phyloP scores from a whole-genome alignment of 1,140 invertebrate genomes.

The Alviniconcha marisindica region DNA sequence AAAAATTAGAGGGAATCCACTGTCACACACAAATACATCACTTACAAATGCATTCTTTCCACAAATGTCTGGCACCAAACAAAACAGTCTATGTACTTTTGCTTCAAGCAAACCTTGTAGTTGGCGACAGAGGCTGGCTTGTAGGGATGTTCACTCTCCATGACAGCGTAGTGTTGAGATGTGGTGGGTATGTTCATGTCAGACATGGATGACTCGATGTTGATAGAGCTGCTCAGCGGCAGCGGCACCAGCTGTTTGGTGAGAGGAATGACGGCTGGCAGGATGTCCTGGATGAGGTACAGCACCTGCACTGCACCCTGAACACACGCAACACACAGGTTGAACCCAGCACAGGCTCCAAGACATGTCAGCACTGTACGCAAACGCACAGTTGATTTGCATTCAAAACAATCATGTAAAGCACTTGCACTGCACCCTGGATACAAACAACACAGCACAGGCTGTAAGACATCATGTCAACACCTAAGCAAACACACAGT shows the following conservation, averaged over 20 bases:
- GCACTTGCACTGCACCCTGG: conserved; percentile 90
- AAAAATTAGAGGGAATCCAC: no score
- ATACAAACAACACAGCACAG: no score
- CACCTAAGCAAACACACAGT: no score
- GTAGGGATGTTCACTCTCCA: conserved; percentile 98
- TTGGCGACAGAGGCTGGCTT: conserved; percentile 91
- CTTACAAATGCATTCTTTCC: no score
- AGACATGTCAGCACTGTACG: no score
- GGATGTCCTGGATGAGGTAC: conserved; percentile 87
- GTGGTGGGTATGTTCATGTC: conserved; percentile 75
- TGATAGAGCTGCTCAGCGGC: conserved; percentile 38
- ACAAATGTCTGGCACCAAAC: no score
- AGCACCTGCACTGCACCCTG: conserved; percentile 93
- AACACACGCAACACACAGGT: no score
- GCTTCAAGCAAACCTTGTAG: conserved; percentile 85
- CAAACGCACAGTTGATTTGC: no score
- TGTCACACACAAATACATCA: no score
- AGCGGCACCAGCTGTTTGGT: conserved; percentile 79
- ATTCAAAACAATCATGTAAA: conserved; percentile 90
- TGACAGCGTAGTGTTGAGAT: conserved; percentile 89
- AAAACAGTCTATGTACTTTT: no score
- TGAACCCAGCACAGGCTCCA: no score
- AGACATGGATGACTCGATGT: conserved; percentile 35
- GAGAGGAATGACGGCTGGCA: conserved; percentile 91
- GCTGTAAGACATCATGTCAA: no score